A percentile compares a stretch with the other conserved stretches of the same genome.
phyloP scores from a whole-genome alignment of 2,888 invertebrate species.

The Drosophila anomalata region DNA sequence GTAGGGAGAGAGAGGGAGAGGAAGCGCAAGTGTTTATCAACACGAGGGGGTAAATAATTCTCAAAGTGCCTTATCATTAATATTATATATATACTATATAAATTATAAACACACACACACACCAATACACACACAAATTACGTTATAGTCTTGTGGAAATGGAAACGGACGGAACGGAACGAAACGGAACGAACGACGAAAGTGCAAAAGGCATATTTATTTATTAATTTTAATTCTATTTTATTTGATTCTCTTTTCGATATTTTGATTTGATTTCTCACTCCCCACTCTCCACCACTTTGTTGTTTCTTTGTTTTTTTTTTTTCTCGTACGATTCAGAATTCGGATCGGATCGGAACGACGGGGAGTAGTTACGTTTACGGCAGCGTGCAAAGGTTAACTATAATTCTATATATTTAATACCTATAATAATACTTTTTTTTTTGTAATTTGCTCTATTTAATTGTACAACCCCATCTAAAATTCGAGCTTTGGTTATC shows the following conservation, averaged over 20 bases:
- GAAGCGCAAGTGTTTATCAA: slow-evolving; percentile 18
- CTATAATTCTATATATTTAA: slow-evolving; percentile 18
- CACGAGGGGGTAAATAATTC: slow-evolving; percentile 65
- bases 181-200: background rate
- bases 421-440: slow-evolving; percentile 14
- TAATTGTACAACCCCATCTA: slow-evolving; percentile 18
- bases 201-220: slow-evolving; percentile 62
- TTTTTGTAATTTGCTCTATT: slow-evolving; percentile 34
- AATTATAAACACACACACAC: slow-evolving; percentile 14
- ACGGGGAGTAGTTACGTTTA: slow-evolving; percentile 10
- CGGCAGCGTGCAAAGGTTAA: slow-evolving; percentile 40
- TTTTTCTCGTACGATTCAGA: background rate
- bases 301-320: slow-evolving; percentile 18
- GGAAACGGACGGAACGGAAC: slow-evolving; percentile 7
- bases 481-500: slow-evolving; percentile 48
- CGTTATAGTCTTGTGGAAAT: slow-evolving; percentile 35
- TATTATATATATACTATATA: slow-evolving; percentile 31
- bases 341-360: slow-evolving; percentile 5
- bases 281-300: slow-evolving; percentile 11
- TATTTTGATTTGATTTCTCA: slow-evolving; percentile 9
- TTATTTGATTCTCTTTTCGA: slow-evolving; percentile 50
- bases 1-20: slow-evolving; percentile 13
- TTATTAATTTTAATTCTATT: slow-evolving; percentile 62
- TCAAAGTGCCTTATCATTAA: slow-evolving; percentile 81
- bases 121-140: slow-evolving; percentile 32